Evolutionary conservation across 2,113 vertebrate genomes (phyloP), one percentile per base, ranked within the genome.

Genomic region (Phycodurus eques): DNA sequence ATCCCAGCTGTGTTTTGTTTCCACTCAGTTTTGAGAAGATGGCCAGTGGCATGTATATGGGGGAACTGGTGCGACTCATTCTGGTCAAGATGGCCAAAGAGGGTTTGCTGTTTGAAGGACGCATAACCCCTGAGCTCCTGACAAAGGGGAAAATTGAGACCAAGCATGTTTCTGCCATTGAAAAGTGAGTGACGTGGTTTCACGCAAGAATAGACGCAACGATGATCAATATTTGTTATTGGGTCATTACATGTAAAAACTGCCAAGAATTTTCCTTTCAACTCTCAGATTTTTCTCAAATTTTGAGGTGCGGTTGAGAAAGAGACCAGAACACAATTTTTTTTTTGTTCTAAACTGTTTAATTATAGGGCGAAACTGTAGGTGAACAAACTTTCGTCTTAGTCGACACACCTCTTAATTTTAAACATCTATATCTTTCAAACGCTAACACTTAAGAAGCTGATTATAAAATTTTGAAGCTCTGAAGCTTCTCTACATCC

Each of bases 41-140:
- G 98, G 95, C 95, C 79, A 98, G 98, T 0, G 98, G 98, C 47
- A 91, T 98, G 95, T 98, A 99, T 89, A 91, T 98, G 93, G 98
- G 98, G 0, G 98, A 99, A 87, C 93, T 99, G 71, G 97, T 99
- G n/a, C 93, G 97, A 46, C 94, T 99, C 71, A 97, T 98, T 80
- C 89, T 99, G 79, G 96, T 99, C 20, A 99, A 99, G 89, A 99
- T 99, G 97, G 97, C 96, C 81, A 98, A 98, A 81, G 96, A 97
- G 70, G 94, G 96, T 3, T 91, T 98, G 20, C 90, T 99, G 1
- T 99, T 99, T 83, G 97, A 98, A 80, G 97, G 98, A 0, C 93
- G 94, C 49, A 98, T 99, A 72, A 98, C 96, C 17, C 96, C 98
- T 0, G 97, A 99, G 83, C 94, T 98, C 70, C 93, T 99, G 78